Conservation (phyloP, 1,140 invertebrate genomes). For the Calliphora vicina region DNA sequence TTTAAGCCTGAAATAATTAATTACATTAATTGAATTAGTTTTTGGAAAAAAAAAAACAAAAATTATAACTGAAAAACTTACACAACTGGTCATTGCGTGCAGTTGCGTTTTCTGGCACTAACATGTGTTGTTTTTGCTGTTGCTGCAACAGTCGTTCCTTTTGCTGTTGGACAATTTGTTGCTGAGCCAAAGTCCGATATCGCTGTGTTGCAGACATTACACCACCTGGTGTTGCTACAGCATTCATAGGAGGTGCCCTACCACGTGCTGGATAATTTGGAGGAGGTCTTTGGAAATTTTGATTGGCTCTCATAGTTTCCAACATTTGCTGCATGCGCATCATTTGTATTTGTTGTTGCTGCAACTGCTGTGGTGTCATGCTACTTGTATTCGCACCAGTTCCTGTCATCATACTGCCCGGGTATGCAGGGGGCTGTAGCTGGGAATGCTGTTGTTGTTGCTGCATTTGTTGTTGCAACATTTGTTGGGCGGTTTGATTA, state of each 20-base stretch:
- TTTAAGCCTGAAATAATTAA: slow-evolving; percentile 63
- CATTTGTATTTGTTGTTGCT: slow-evolving; percentile 48
- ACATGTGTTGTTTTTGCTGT: slow-evolving; percentile 75
- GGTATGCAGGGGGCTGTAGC: slow-evolving; percentile 59
- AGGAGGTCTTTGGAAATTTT: slow-evolving; percentile 59
- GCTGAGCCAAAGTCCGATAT: slow-evolving; percentile 54
- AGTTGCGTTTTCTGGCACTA: slow-evolving; percentile 73
- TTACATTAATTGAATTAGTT: background rate
- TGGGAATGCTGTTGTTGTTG: slow-evolving; percentile 73
- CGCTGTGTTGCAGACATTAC: slow-evolving; percentile 59
- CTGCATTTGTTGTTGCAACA: slow-evolving; percentile 62
- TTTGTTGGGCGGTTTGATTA: slow-evolving; percentile 39
- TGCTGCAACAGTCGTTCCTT: slow-evolving; percentile 72
- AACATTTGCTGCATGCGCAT: slow-evolving; percentile 43
- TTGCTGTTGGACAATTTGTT: slow-evolving; percentile 61
- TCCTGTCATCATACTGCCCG: slow-evolving; percentile 54
- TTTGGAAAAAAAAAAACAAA: background rate
- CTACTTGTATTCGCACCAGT: slow-evolving; percentile 8
- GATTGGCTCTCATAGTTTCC: slow-evolving; percentile 48
- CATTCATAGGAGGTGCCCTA: slow-evolving; percentile 54
- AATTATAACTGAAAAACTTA: slow-evolving; percentile 44
- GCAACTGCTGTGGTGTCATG: slow-evolving; percentile 41
- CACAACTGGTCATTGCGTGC: slow-evolving; percentile 64
- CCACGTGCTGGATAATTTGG: slow-evolving; percentile 54
- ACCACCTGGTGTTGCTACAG: slow-evolving; percentile 53